A percentile compares a stretch with the other conserved stretches of the same genome.
These are phyloP conservation scores for Amphipyra berbera DNA, from an alignment of 2,888 invertebrate genomes.

Conservation along the genomic window DNA sequence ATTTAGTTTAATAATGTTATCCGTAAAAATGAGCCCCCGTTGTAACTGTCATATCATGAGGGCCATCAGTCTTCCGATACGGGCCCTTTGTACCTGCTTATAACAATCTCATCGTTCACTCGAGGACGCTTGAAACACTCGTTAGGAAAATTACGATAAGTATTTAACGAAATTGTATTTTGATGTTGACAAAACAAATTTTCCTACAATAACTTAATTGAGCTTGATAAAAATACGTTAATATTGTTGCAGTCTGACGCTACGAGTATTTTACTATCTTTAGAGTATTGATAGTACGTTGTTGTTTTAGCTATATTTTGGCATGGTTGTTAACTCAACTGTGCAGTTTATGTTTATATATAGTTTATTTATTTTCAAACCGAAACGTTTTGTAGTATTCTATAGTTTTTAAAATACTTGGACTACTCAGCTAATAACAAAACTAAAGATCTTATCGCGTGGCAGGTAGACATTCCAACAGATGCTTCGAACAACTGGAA, in stretches of 20 bases:
- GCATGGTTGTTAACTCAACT: background rate
- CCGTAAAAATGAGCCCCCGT: slow-evolving; percentile 61
- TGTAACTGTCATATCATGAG: slow-evolving; percentile 69
- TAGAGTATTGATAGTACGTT: no score
- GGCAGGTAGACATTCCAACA: slow-evolving; percentile 23
- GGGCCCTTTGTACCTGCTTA: slow-evolving; percentile 61
- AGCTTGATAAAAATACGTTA: slow-evolving; percentile 6
- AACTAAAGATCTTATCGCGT: slow-evolving; percentile 21
- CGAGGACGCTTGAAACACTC: slow-evolving; percentile 41
- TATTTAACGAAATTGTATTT: slow-evolving; percentile 27
- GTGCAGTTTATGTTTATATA: background rate
- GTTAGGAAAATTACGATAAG: slow-evolving; percentile 42
- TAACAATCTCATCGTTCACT: slow-evolving; percentile 61
- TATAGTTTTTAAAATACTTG: background rate
- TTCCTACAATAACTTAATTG: background rate
- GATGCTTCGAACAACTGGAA: slow-evolving; percentile 28
- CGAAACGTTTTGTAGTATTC: background rate
- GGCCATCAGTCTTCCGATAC: slow-evolving; percentile 71
- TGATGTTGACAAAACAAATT: slow-evolving; percentile 2
- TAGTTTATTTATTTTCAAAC: background rate
- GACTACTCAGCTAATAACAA: slow-evolving; percentile 18
- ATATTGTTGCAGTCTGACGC: background rate
- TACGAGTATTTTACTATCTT: slow-evolving; percentile 1
- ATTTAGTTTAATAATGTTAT: slow-evolving; percentile 61
- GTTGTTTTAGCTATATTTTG: background rate